Evolutionary conservation across 1,140 invertebrate species (phyloP).

Genomic region (Leptopilina boulardi): DNA sequence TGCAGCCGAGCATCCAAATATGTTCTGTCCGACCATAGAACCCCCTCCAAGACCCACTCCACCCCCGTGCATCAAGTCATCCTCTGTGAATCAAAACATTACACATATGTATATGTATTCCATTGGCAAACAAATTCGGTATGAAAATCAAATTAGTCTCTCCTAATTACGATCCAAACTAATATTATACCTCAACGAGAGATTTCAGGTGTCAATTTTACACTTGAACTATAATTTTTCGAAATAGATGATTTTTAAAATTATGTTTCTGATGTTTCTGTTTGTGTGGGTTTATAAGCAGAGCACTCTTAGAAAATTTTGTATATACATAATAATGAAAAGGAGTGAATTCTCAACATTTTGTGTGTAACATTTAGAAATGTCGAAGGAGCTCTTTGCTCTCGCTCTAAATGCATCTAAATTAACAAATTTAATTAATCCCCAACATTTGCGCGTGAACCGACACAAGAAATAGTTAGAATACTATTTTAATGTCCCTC

Average conservation of each 20-base stretch:
- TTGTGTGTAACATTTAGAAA: constrained; percentile 41
- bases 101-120: background rate
- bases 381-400: constrained; percentile 41
- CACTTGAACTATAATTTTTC: no score
- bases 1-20: constrained; percentile 86
- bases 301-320: no score
- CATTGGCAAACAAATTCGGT: background rate
- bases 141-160: constrained; percentile 15
- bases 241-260: no score
- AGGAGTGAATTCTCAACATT: constrained; percentile 42
- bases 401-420: constrained; percentile 69
- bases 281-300: no score
- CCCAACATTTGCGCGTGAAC: constrained; percentile 60
- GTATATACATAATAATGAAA: constrained; percentile 5
- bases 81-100: constrained; percentile 70
- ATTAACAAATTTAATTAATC: constrained; percentile 76
- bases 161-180: constrained; percentile 8
- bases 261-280: no score
- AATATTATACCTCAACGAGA: background rate
- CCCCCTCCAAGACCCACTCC: constrained; percentile 71
- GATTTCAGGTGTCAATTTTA: no score
- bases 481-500: constrained; percentile 65
- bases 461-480: constrained; percentile 69
- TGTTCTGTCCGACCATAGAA: constrained; percentile 78
- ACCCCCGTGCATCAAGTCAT: constrained; percentile 75